Conservation (phyloP, 2,888 invertebrate species). For the Drosophila borealis region DNA sequence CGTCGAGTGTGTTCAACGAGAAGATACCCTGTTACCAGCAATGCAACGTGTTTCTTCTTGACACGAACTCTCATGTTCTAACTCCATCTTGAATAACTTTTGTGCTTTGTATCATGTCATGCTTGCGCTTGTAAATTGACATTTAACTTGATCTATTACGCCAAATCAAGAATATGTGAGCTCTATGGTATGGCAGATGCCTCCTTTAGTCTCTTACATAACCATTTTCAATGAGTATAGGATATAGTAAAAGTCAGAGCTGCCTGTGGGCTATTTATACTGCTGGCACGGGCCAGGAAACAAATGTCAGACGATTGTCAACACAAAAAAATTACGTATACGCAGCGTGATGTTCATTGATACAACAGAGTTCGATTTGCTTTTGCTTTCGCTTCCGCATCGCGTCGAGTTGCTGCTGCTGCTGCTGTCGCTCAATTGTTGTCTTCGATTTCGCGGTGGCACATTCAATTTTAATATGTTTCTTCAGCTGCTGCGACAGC, state of each 20-base stretch:
- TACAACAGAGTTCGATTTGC: constrained; percentile 26
- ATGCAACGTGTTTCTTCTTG: no score
- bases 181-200: no score
- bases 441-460: constrained; percentile 49
- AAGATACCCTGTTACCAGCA: not conserved
- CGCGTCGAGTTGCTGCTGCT: constrained; percentile 15
- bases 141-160: no score
- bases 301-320: constrained; percentile 61
- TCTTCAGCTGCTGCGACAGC: constrained; percentile 19
- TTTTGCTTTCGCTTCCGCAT: constrained; percentile 58
- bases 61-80: no score
- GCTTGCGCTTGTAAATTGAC: no score
- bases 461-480: constrained; percentile 49
- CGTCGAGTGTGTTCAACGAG: not conserved
- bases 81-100: no score
- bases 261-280: not conserved
- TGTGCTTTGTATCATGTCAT: not conserved
- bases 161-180: no score
- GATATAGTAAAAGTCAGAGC: not conserved
- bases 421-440: constrained; percentile 50
- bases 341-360: constrained; percentile 54
- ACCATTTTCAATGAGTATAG: not conserved
- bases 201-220: no score
- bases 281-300: constrained; percentile 50
- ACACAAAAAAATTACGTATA: constrained; percentile 67